Conservation (phyloP, 2,888 invertebrate species). For the Thereva unica region DNA sequence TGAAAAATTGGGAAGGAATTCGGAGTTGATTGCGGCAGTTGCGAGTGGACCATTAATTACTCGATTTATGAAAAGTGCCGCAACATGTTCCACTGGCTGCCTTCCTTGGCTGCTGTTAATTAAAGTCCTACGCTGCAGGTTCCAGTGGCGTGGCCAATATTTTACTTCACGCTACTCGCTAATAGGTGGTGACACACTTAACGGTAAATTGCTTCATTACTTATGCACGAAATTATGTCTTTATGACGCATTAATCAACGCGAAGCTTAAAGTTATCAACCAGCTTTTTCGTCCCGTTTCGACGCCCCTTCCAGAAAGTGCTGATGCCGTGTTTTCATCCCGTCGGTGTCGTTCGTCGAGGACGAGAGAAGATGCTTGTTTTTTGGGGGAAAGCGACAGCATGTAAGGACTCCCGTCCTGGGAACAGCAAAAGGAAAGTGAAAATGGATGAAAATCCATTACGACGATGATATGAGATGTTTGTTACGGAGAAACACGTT, state of each 20-base stretch:
- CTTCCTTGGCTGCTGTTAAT: slow-evolving; percentile 17
- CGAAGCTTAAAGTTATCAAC: neutral
- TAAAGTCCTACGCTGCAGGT: slow-evolving; percentile 12
- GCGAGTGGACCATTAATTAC: slow-evolving; percentile 36
- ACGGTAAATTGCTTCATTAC: slow-evolving; percentile 37
- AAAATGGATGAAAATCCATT: slow-evolving; percentile 35
- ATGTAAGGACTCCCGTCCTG: neutral
- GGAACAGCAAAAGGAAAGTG: slow-evolving; percentile 7
- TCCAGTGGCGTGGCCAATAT: neutral
- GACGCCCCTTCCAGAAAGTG: neutral
- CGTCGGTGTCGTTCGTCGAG: too few relatives aligned
- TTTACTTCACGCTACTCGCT: slow-evolving; percentile 12
- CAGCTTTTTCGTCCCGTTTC: too few relatives aligned
- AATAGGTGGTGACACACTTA: slow-evolving; percentile 35
- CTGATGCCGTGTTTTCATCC: neutral
- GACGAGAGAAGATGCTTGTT: too few relatives aligned
- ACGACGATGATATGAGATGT: slow-evolving; percentile 7
- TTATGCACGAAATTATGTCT: slow-evolving; percentile 35
- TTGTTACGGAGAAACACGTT: neutral
- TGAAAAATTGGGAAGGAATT: slow-evolving; percentile 20
- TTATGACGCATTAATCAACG: slow-evolving; percentile 35
- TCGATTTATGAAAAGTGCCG: slow-evolving; percentile 41
- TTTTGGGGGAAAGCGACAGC: too few relatives aligned
- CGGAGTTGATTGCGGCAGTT: slow-evolving; percentile 9
- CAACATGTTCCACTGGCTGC: slow-evolving; percentile 27